Base-by-base conservation (phyloP, 2,888 invertebrate genomes). In the Steinernema carpocapsae region DNA sequence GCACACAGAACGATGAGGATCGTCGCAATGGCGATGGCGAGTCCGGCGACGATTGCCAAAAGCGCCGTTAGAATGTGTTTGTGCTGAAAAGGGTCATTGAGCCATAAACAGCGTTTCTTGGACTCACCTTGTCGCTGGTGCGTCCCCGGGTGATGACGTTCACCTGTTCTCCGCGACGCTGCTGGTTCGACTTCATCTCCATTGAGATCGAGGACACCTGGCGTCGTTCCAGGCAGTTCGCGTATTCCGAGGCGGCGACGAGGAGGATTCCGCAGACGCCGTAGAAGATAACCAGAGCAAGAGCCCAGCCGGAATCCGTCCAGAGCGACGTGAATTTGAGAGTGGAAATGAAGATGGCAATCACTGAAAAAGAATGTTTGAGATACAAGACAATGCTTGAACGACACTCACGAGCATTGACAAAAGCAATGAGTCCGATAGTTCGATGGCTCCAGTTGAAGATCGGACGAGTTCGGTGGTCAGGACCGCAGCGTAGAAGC, bases 381-480 rank as follows among this genome's bases (percentile, higher is more conserved):
- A 19, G 17, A 4, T 17, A 4, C 32, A 48, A 17, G 48, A 12
- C 26, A 64, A 19, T 4, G 48, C 4, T 48, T 19, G 3, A 2
- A 14, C 3, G n/a, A 19, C 17, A 37, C 29, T 37, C 10, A 73
- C 73, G 52, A 10, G 75, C 75, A 48, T 52, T 29, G 22, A 75
- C n/a, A n/a, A 46, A 24, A 4, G 73, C 59, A 42, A 73, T 14
- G 10, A 75, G 56, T 12, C 75, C 75, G 43, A 70, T 19, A 26
- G 37, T n/a, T 1, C 75, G 72, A 32, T 79, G 79, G n/a, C 75
- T 42, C 42, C 71, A 48, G 72, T 79, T 79, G 77, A 79, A 79
- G 24, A 79, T 24, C 6, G 75, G 75, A 24, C 79, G 74, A 24
- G 75, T 71, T 3, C 77, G 74, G 7, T 77, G 74, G 43, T 79